These are phyloP conservation scores for Zoanthus sansibaricus DNA, from an alignment of 92 coral and sea anemone genomes.

Conservation along the genomic window DNA sequence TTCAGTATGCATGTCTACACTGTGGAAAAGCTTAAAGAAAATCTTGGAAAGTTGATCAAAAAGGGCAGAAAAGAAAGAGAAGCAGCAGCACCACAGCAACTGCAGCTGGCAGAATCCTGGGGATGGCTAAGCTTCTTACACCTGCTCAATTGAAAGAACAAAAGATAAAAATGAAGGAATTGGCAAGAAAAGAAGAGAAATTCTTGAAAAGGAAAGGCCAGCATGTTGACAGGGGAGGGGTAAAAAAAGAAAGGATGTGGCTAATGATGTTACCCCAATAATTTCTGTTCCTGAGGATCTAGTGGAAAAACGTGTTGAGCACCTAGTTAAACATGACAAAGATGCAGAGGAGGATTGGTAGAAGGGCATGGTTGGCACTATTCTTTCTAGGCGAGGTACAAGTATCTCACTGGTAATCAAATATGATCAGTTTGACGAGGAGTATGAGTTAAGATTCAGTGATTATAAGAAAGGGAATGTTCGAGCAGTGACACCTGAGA, in stretches of 20 bases:
- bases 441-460: constrained; percentile 9
- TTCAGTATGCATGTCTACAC: not conserved
- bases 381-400: constrained; percentile 9
- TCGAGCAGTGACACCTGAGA: not conserved
- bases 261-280: not conserved
- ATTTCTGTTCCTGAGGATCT: constrained; percentile 4
- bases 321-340: constrained; percentile 18
- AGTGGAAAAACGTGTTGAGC: not conserved
- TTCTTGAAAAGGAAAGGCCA: constrained; percentile 11
- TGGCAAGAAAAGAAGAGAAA: constrained; percentile 28
- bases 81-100: not conserved
- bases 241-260: not conserved
- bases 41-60: not conserved
- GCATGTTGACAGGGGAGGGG: not conserved
- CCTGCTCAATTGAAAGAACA: not conserved
- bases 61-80: constrained; percentile 2
- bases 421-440: constrained; percentile 24
- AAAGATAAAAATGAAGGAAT: not conserved
- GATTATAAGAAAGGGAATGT: constrained; percentile 4
- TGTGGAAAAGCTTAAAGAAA: constrained; percentile 1
- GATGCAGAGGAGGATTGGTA: constrained; percentile 25
- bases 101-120: not conserved
- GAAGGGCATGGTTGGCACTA: constrained; percentile 12
- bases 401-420: not conserved
- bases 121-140: not conserved